These are phyloP conservation scores for Caenorhabditis wallacei DNA, from an alignment of 2,888 invertebrate species.

Conservation along the genomic window DNA sequence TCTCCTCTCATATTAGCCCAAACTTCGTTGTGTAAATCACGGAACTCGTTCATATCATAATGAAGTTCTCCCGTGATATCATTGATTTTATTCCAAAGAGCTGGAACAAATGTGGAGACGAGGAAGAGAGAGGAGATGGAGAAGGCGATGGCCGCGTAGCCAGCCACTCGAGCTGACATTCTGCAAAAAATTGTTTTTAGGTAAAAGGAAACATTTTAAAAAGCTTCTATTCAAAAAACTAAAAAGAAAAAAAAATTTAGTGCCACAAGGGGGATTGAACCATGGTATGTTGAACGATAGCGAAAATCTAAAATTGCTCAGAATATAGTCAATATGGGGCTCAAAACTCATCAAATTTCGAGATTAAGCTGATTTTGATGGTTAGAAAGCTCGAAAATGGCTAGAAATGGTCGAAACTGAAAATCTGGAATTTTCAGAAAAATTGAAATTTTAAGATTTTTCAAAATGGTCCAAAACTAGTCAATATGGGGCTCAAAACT, in stretches of 20 bases:
- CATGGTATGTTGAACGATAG: not conserved
- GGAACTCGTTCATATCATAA: slow-evolving; percentile 69
- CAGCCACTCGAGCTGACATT: slow-evolving; percentile 71
- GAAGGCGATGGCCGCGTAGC: slow-evolving; percentile 72
- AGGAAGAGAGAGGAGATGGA: slow-evolving; percentile 64
- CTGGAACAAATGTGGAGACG: slow-evolving; percentile 69
- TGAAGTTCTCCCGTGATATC: slow-evolving; percentile 70
- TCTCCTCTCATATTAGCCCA: slow-evolving; percentile 65
- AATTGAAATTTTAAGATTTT: not conserved
- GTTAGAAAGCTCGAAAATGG: no score
- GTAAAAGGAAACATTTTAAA: not conserved
- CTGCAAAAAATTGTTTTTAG: not conserved
- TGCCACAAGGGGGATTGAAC: not conserved
- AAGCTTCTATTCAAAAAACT: not conserved
- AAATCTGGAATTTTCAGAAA: no score
- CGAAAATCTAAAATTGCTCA: not conserved
- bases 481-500: not conserved
- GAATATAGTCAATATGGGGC: slow-evolving; percentile 1
- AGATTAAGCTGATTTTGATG: not conserved
- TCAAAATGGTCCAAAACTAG: not conserved
- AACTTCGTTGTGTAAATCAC: slow-evolving; percentile 68
- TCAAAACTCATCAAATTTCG: not conserved
- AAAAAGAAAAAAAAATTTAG: not conserved
- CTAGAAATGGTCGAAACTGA: no score
- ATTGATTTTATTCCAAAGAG: slow-evolving; percentile 69